These are phyloP conservation scores for Parauchenoglanis ngamensis DNA, from an alignment of 2,797 vertebrate species.

Conservation along the genomic window DNA sequence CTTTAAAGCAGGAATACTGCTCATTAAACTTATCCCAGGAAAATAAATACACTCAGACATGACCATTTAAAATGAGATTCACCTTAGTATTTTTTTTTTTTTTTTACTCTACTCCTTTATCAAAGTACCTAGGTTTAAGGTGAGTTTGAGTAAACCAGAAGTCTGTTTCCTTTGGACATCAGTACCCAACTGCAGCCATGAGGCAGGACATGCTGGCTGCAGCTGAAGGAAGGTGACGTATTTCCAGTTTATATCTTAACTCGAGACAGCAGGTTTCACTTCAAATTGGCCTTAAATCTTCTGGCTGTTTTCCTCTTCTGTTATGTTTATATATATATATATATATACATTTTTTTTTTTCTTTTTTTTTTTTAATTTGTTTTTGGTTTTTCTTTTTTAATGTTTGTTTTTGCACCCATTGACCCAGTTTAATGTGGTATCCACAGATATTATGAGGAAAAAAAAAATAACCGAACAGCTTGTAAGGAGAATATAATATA, in stretches of 20 bases:
- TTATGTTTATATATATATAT: neutral
- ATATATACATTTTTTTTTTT: no score
- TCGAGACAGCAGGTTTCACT: constrained; percentile 58
- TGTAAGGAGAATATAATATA: neutral
- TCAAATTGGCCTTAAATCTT: constrained; percentile 61
- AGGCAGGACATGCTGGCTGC: constrained; percentile 62
- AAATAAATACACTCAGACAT: constrained; percentile 45
- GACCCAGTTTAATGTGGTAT: neutral
- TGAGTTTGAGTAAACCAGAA: constrained; percentile 78
- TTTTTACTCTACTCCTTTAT: constrained; percentile 64
- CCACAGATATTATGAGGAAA: neutral
- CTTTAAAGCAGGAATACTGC: neutral
- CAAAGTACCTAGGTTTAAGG: constrained; percentile 61
- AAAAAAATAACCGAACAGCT: neutral
- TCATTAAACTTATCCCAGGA: constrained; percentile 7
- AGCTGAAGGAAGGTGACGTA: constrained; percentile 68
- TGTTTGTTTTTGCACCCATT: neutral
- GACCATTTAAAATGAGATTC: constrained; percentile 60
- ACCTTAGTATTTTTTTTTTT: constrained; percentile 57
- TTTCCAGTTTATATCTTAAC: constrained; percentile 63
- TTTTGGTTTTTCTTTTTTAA: neutral
- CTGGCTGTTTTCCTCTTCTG: constrained; percentile 55
- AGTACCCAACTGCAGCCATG: constrained; percentile 77
- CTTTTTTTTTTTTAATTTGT: constrained; percentile 17
- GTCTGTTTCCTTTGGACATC: constrained; percentile 82